These are phyloP conservation scores for Drepana falcataria DNA, from an alignment of 2,888 invertebrate genomes.

Conservation along the genomic window DNA sequence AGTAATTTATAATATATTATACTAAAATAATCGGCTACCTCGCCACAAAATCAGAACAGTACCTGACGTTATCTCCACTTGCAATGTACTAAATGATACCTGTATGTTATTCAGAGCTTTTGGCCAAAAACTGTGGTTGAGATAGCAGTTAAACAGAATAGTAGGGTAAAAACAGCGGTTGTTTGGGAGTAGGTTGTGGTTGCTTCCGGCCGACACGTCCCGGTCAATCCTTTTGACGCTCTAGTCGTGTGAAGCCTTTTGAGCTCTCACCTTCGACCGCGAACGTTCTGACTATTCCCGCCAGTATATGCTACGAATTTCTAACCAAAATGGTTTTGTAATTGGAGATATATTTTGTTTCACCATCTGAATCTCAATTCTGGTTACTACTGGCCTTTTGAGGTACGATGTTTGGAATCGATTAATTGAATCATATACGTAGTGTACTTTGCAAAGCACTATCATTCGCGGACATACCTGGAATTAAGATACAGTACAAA, in stretches of 20 bases:
- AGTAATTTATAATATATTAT: too few species aligned
- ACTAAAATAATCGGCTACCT: too few species aligned
- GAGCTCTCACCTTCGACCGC: conserved; percentile 71
- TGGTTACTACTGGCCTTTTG: too few species aligned
- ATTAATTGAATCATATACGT: too few species aligned
- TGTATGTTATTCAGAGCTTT: background rate
- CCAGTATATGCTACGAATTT: conserved; percentile 42
- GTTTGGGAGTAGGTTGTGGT: conserved; percentile 57
- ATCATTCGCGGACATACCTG: too few species aligned
- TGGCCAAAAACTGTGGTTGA: background rate
- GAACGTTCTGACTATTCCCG: conserved; percentile 61
- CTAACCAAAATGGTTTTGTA: conserved; percentile 9
- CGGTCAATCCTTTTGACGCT: conserved; percentile 67
- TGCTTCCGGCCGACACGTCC: conserved; percentile 38
- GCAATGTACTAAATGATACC: conserved; percentile 6
- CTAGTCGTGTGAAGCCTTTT: conserved; percentile 62
- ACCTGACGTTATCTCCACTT: conserved; percentile 12
- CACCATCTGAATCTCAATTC: background rate
- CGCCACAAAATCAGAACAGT: conserved; percentile 5
- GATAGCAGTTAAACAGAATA: conserved; percentile 3
- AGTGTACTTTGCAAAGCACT: too few species aligned
- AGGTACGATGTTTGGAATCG: too few species aligned
- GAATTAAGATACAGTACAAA: too few species aligned
- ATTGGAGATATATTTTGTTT: background rate
- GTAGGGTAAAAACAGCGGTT: conserved; percentile 35